Evolutionary conservation across 2,888 invertebrate species (phyloP).

Genomic region (Pachymerium ferrugineum): DNA sequence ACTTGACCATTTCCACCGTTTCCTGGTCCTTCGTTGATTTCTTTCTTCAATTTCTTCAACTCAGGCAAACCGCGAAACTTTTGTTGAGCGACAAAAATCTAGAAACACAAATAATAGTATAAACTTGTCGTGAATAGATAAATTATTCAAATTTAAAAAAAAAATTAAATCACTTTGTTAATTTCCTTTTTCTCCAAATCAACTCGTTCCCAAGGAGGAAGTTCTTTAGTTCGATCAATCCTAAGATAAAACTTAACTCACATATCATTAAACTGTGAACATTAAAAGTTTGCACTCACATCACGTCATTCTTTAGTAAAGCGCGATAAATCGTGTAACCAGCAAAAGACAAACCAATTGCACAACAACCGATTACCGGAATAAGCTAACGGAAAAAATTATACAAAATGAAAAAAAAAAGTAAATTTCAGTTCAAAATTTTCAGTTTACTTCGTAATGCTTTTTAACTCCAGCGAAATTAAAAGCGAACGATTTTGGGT

Average conservation of each 20-base stretch:
- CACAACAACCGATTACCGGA: background rate
- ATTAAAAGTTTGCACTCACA: too few species aligned
- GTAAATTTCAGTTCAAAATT: background rate
- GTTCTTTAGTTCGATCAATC: background rate
- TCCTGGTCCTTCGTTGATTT: background rate
- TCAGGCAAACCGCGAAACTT: background rate
- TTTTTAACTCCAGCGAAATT: background rate
- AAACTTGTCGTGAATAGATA: too few species aligned
- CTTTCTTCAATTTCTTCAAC: constrained; percentile 10
- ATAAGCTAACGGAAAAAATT: background rate
- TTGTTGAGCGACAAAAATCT: background rate
- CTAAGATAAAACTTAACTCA: background rate
- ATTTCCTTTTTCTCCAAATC: background rate
- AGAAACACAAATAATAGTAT: background rate
- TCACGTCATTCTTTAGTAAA: background rate
- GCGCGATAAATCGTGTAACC: background rate
- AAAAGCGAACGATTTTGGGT: background rate
- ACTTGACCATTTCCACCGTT: background rate
- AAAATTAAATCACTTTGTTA: background rate
- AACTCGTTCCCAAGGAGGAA: constrained; percentile 20
- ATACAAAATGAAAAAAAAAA: background rate
- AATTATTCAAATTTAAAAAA: background rate
- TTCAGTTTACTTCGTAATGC: background rate
- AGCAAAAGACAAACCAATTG: background rate
- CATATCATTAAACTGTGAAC: too few species aligned